phyloP scores from a whole-genome alignment of 1,140 invertebrate species.

The Drosophila subobscura region DNA sequence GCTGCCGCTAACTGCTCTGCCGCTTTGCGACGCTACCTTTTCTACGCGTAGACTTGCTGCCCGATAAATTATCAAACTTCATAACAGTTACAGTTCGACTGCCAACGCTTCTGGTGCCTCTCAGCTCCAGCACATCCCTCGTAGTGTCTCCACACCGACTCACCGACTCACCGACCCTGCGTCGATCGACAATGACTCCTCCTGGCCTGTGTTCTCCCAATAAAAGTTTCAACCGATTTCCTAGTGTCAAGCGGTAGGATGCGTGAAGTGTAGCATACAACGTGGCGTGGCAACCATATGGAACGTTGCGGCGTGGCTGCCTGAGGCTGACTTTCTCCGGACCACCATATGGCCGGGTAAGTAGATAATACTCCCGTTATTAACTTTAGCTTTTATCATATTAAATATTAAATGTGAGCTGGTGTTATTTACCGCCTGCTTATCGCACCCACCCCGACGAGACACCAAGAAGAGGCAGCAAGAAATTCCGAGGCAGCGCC shows the following conservation, averaged over 20 bases:
- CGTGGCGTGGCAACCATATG: too few relatives aligned
- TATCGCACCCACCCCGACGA: slow-evolving; percentile 28
- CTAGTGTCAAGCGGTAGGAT: too few relatives aligned
- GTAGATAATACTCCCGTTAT: slow-evolving; percentile 71
- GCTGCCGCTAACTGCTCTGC: slow-evolving; percentile 8
- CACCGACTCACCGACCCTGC: too few relatives aligned
- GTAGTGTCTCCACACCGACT: slow-evolving; percentile 4
- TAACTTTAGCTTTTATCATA: slow-evolving; percentile 72
- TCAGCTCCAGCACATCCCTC: slow-evolving; percentile 29
- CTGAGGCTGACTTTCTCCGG: neutral
- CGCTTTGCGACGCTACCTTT: slow-evolving; percentile 40
- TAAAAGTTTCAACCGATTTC: too few relatives aligned
- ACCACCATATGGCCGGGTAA: slow-evolving; percentile 71
- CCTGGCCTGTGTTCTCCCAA: too few relatives aligned
- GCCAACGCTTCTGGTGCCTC: slow-evolving; percentile 67
- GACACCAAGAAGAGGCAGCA: slow-evolving; percentile 3
- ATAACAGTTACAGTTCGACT: slow-evolving; percentile 78
- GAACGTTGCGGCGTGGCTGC: too few relatives aligned
- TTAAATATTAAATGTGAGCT: slow-evolving; percentile 69
- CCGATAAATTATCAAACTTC: slow-evolving; percentile 79
- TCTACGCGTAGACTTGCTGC: slow-evolving; percentile 66
- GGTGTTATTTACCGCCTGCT: slow-evolving; percentile 24
- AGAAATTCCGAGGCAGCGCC: neutral
- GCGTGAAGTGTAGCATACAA: too few relatives aligned
- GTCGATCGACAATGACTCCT: too few relatives aligned